These are phyloP conservation scores for Prunella strophiata DNA, from an alignment of 2,797 vertebrate species.

Conservation along the genomic window DNA sequence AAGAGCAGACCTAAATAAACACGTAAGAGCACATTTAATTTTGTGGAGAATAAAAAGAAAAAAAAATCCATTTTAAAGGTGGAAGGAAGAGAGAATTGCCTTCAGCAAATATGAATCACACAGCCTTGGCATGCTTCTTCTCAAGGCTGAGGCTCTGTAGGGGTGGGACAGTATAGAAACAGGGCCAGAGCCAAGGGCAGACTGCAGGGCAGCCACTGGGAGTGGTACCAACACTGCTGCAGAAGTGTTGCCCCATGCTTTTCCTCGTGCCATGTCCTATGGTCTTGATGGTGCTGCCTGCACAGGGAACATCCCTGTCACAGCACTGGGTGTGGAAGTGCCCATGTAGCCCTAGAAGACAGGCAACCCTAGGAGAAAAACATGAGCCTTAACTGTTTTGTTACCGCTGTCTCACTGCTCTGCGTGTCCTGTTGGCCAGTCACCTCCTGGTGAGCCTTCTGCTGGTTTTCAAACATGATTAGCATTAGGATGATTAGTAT, in stretches of 20 bases:
- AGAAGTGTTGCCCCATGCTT: not conserved
- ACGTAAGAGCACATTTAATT: not conserved
- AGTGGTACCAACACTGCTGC: not conserved
- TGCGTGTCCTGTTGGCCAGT: not conserved
- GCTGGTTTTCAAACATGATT: not conserved
- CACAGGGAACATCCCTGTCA: not conserved
- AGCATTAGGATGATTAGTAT: not conserved
- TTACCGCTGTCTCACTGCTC: not conserved
- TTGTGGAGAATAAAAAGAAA: not conserved
- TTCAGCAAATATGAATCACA: not conserved
- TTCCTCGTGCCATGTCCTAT: not conserved
- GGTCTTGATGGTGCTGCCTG: not conserved
- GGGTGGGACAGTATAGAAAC: not conserved
- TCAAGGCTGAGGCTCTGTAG: not conserved
- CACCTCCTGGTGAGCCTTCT: not conserved
- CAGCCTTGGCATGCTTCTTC: not conserved
- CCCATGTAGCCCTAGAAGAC: fast-evolving
- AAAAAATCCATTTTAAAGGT: not conserved
- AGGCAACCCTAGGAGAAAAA: not conserved
- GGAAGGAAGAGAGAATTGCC: not conserved
- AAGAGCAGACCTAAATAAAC: not conserved
- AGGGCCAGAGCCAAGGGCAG: not conserved
- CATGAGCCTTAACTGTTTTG: not conserved
- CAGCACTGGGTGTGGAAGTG: not conserved
- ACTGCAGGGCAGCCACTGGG: not conserved